phyloP scores from a whole-genome alignment of 1,140 invertebrate species.

The Pseudoatta argentina region DNA sequence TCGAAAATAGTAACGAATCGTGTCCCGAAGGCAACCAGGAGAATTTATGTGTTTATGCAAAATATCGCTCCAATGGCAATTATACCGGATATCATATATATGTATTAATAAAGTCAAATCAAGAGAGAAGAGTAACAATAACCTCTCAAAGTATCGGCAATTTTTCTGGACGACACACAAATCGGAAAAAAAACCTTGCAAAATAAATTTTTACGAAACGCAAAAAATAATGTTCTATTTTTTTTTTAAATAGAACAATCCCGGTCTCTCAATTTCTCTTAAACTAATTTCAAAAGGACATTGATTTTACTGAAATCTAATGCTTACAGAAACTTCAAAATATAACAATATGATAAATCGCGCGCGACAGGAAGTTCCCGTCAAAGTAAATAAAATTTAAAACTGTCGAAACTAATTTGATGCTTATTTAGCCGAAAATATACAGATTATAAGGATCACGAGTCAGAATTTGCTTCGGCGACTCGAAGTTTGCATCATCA shows the following conservation, averaged over 20 bases:
- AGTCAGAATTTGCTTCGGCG: not conserved
- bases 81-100: constrained; percentile 31
- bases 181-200: not conserved
- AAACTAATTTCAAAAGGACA: not conserved
- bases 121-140: not conserved
- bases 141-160: not conserved
- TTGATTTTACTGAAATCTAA: constrained; percentile 10
- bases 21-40: constrained; percentile 14
- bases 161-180: not conserved
- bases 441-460: constrained; percentile 17
- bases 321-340: not conserved
- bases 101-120: constrained; percentile 17
- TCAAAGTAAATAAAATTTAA: not conserved
- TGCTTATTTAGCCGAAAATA: not conserved
- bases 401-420: constrained; percentile 4
- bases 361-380: not conserved
- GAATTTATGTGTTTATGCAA: constrained; percentile 57
- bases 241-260: not conserved
- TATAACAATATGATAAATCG: constrained; percentile 3
- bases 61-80: constrained; percentile 44
- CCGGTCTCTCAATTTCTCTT: not conserved
- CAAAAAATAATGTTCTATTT: too few species aligned
- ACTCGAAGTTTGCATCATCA: not conserved
- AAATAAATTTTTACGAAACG: constrained; percentile 10
- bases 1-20: constrained; percentile 52